Conservation (phyloP, 2,113 vertebrate species). For the Phasianus colchicus region DNA sequence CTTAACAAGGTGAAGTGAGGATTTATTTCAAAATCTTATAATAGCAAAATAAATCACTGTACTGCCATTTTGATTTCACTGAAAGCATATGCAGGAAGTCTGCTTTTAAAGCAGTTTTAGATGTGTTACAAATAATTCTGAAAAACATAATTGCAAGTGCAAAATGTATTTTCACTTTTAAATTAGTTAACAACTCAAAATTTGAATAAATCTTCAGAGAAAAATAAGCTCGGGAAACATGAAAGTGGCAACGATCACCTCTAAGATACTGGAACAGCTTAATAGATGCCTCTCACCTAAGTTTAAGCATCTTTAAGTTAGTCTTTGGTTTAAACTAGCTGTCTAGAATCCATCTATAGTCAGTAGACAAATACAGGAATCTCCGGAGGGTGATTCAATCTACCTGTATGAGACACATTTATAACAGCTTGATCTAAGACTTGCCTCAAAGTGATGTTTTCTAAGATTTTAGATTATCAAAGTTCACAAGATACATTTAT, state of each 20-base stretch:
- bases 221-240: neutral
- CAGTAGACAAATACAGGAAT: neutral
- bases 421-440: neutral
- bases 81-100: neutral
- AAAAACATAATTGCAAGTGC: neutral
- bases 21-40: neutral
- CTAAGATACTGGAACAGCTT: neutral
- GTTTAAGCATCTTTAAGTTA: neutral
- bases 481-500: neutral
- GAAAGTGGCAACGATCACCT: neutral
- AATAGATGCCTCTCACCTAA: neutral
- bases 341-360: neutral
- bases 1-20: neutral
- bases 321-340: neutral
- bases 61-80: neutral
- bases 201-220: neutral
- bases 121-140: neutral
- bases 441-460: neutral
- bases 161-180: conserved; percentile 21
- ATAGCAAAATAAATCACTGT: neutral
- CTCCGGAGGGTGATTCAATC: neutral
- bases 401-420: neutral
- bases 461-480: neutral
- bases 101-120: neutral
- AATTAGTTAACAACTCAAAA: neutral